Evolutionary conservation across 23 tunicate species (phyloP), one percentile per base, ranked within the genome.

Genomic region (Halocynthia aurantium): DNA sequence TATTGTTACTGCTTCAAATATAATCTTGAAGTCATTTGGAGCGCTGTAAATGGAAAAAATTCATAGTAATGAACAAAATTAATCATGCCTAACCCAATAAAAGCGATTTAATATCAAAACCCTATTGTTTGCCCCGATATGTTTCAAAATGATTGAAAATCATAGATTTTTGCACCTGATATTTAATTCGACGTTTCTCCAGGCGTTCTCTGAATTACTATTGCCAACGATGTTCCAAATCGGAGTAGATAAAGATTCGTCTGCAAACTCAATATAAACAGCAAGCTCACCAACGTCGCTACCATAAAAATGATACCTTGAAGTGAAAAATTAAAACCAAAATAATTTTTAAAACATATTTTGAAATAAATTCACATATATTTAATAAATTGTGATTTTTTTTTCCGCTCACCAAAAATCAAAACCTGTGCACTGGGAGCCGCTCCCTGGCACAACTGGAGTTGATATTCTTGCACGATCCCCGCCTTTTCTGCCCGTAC

Each of bases 271-370:
- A 8, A 89, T 52, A 69, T 84, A 75, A 7, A 89, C 51, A 5
- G 85, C 88, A 6, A 89, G 82, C 61, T 89, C 75, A 6, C 96
- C 96, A 15, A 89, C 72, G 12, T 81, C 75, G n/a, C 67, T 71
- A 11, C 96, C 96, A 53, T 51, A 51, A 82, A 84, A 80, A 67
- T 75, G 71, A 86, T 89, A 89, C 96, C 96, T 89, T 53, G 10
- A 63, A 64, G 20, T 18, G 21, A 68, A 19, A 67, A 21, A 67
- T n/a, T 4, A 31, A 21, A 10, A 67, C 21, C 15, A 20, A 15
- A 58, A 58, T 58, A 58, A n/a, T 58, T 58, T 58, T 2, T 1
- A 58, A 15, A 15, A 58, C 63, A 58, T 58, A 58, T 58, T 13
- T n/a, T 0, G 4, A 58, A 13, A 58, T 58, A 58, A 58, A 13